Percentiles rank a stretch among this genome's conserved stretches.
phyloP scores from a whole-genome alignment of 2,888 invertebrate genomes.

The Lasioglossum pauxillum region DNA sequence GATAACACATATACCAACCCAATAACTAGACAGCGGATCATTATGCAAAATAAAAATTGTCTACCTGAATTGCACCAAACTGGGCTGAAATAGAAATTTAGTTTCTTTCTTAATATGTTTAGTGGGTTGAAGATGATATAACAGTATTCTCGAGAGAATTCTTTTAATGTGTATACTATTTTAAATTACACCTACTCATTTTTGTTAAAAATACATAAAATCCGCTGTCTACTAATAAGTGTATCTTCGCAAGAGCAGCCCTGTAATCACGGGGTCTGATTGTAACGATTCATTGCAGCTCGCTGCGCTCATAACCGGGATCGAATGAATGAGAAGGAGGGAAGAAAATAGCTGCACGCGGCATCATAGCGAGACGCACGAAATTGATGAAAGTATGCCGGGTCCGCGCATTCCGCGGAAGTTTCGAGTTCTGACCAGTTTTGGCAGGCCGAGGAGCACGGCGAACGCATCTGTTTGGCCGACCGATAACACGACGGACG shows the following conservation, averaged over 20 bases:
- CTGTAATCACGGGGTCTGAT: not conserved
- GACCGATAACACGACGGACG: conserved; percentile 44
- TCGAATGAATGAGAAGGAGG: not conserved
- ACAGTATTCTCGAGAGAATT: too few species aligned
- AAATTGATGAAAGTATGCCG: conserved; percentile 81
- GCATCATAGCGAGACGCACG: conserved; percentile 67
- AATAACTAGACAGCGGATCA: too few species aligned
- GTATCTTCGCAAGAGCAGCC: not conserved
- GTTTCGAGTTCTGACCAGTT: conserved; percentile 71
- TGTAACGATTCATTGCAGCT: not conserved
- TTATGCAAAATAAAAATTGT: too few species aligned
- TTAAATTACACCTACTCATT: too few species aligned
- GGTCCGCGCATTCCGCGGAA: conserved; percentile 77
- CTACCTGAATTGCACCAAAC: too few species aligned
- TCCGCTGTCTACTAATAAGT: too few species aligned
- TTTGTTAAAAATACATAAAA: too few species aligned
- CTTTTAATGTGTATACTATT: too few species aligned
- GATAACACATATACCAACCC: too few species aligned
- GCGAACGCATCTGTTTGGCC: conserved; percentile 50
- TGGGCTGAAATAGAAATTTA: too few species aligned
- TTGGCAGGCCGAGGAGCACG: conserved; percentile 38
- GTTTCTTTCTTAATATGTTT: too few species aligned
- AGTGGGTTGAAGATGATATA: too few species aligned
- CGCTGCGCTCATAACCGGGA: not conserved
- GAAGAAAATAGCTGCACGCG: conserved; percentile 63